Base-by-base conservation (phyloP, 2,797 vertebrate genomes). In the Cephalopachus bancanus region DNA sequence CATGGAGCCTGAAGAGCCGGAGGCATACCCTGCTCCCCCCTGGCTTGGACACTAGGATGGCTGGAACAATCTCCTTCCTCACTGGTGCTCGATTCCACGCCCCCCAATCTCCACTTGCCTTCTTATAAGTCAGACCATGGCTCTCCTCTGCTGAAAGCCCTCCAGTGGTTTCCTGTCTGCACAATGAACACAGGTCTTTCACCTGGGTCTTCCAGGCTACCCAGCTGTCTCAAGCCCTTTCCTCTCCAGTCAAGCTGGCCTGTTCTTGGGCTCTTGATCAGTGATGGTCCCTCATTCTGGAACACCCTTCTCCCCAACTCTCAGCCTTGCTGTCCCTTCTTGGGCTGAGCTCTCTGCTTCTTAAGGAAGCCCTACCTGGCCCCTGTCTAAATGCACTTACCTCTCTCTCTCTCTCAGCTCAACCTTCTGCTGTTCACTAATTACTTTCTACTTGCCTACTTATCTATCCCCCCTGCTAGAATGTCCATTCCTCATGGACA, bases 391-490 rank as follows among this genome's bases (percentile, higher is more conserved):
- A 57, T 22, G 49, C 57, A n/a, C 10, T 49, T 65, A 83, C 16
- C 24, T 8, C 90, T 49, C 93, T 8, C 90, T 49, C 93, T 69
- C 37, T 67, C 78, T 30, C 55, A 37, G 11, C 83, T 24, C 79
- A 10, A 49, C 60, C 86, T 72, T 72, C 87, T 85, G n/a, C 30
- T 55, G 90, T 88, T 80, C 69, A 72, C 62, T 76, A 72, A 71
- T 94, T 83, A 89, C 37, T 81, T 89, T 81, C 65, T n/a, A 64
- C 91, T 94, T 55, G 26, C 74, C 71, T 53, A 37, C 55, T 4
- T 86, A 44, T 9, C 92, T 89, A 15, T 80, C 72, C 91, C 81
- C 71, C 81, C 91, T 33, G n/a, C 57, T 72, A 67, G 75, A 89
- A 88, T 76, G 51, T 79, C 57, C 86, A 74, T 76, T 67, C 75